A percentile compares a stretch with the other conserved stretches of the same genome.
Conservation (phyloP, 2,888 invertebrate genomes). For the Microdon myrmicae region DNA sequence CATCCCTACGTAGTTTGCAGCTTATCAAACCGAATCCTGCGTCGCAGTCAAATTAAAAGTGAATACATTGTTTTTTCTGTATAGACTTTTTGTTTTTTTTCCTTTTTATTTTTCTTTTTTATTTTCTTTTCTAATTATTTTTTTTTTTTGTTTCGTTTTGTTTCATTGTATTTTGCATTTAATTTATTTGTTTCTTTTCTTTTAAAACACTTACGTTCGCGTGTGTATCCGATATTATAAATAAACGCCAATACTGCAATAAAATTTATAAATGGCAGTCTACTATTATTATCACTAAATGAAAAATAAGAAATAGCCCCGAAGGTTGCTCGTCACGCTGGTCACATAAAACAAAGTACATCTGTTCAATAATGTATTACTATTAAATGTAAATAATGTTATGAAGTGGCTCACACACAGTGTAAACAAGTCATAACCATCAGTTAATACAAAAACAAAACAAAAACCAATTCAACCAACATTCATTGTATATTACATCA, state of each 20-base stretch:
- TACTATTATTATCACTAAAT: slow-evolving; percentile 32
- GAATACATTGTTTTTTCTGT: slow-evolving; percentile 24
- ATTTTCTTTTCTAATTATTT: slow-evolving; percentile 7
- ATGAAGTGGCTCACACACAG: slow-evolving; percentile 23
- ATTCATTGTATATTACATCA: slow-evolving; percentile 44
- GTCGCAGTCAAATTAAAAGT: slow-evolving; percentile 35
- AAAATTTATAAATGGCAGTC: slow-evolving; percentile 28
- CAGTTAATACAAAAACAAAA: not conserved
- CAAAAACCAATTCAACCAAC: too few species aligned
- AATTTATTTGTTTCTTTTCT: slow-evolving; percentile 28
- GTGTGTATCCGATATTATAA: slow-evolving; percentile 18
- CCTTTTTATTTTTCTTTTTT: not conserved
- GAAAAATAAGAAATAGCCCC: not conserved
- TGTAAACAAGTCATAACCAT: slow-evolving; percentile 2
- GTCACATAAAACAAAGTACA: not conserved
- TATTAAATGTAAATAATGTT: slow-evolving; percentile 36
- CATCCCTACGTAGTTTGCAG: slow-evolving; percentile 40
- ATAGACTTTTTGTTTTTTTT: slow-evolving; percentile 6
- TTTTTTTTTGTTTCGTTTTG: slow-evolving; percentile 22
- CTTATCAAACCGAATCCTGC: slow-evolving; percentile 32
- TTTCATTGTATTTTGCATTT: too few species aligned
- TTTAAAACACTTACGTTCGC: slow-evolving; percentile 41
- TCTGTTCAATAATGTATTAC: slow-evolving; percentile 14
- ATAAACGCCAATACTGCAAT: slow-evolving; percentile 12
- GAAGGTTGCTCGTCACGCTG: not conserved